phyloP scores from a whole-genome alignment of 2,113 vertebrate genomes.

The Zootoca vivipara region DNA sequence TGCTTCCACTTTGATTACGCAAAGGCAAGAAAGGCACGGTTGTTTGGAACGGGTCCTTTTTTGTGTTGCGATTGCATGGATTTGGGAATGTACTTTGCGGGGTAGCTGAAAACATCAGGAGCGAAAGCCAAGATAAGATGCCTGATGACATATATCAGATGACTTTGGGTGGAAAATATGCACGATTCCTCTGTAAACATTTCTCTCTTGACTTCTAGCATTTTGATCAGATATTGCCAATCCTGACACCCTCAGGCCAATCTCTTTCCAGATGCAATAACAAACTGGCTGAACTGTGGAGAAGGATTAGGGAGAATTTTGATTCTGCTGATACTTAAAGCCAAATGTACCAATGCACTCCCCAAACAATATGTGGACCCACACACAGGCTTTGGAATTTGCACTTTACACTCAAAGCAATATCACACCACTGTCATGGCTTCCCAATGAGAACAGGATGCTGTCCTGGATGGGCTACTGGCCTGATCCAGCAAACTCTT shows the following conservation, averaged over 20 bases:
- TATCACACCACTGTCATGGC: too few relatives aligned
- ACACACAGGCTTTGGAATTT: too few relatives aligned
- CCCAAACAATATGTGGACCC: too few relatives aligned
- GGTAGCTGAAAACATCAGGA: neutral
- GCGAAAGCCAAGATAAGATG: constrained; percentile 8
- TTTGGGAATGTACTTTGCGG: neutral
- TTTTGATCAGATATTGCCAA: neutral
- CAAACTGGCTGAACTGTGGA: too few relatives aligned
- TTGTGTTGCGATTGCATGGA: constrained; percentile 3
- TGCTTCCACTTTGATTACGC: constrained; percentile 2
- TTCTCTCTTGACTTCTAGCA: neutral
- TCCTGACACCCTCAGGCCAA: neutral
- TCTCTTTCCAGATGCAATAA: neutral
- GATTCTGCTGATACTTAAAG: too few relatives aligned
- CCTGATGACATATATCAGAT: neutral
- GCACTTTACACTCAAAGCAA: too few relatives aligned
- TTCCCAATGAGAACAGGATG: too few relatives aligned
- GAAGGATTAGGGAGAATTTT: too few relatives aligned
- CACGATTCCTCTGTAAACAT: neutral
- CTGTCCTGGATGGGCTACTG: too few relatives aligned
- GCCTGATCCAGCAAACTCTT: too few relatives aligned
- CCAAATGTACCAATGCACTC: too few relatives aligned
- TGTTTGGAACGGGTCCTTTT: neutral
- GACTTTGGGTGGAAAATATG: neutral
- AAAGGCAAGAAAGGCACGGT: neutral